phyloP scores from a whole-genome alignment of 2,797 vertebrate genomes.

The Gastrophryne carolinensis region DNA sequence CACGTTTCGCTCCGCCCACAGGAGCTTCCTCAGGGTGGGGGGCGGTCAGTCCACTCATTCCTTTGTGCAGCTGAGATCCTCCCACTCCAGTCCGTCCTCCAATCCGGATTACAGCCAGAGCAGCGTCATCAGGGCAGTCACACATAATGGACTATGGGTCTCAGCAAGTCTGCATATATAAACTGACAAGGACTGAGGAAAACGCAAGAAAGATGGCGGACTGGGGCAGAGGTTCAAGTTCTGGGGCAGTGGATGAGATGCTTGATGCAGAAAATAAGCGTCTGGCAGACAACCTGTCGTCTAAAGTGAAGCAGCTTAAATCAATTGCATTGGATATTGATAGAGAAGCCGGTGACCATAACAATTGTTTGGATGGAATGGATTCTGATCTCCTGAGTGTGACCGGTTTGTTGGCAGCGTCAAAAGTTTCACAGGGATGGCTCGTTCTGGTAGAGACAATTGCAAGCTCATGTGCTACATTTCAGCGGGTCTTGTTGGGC shows the following conservation, averaged over 20 bases:
- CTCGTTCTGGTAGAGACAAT: conserved; percentile 85
- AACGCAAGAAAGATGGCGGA: no score
- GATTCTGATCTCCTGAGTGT: conserved; percentile 90
- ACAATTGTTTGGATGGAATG: conserved; percentile 77
- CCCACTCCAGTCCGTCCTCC: no score
- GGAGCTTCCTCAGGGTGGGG: no score
- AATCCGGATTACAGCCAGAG: no score
- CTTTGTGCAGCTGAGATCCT: no score
- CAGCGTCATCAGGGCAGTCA: no score
- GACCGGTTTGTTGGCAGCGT: conserved; percentile 90
- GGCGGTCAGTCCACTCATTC: no score
- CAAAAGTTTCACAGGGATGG: conserved; percentile 92
- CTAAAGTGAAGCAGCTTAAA: conserved; percentile 92
- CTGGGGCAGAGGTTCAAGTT: conserved; percentile 77
- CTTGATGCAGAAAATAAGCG: conserved; percentile 87
- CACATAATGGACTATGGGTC: no score
- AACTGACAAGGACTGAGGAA: no score
- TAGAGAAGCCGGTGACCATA: conserved; percentile 74
- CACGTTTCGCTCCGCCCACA: no score
- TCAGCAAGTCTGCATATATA: no score
- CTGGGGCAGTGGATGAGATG: conserved; percentile 78
- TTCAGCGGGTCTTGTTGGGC: conserved; percentile 75
- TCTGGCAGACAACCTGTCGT: conserved; percentile 81
- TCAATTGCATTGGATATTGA: conserved; percentile 82
- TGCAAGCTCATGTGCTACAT: conserved; percentile 85